Evolutionary conservation across 2,113 vertebrate genomes (phyloP), one percentile per base, ranked within the genome.

Genomic region (Calcarius ornatus): DNA sequence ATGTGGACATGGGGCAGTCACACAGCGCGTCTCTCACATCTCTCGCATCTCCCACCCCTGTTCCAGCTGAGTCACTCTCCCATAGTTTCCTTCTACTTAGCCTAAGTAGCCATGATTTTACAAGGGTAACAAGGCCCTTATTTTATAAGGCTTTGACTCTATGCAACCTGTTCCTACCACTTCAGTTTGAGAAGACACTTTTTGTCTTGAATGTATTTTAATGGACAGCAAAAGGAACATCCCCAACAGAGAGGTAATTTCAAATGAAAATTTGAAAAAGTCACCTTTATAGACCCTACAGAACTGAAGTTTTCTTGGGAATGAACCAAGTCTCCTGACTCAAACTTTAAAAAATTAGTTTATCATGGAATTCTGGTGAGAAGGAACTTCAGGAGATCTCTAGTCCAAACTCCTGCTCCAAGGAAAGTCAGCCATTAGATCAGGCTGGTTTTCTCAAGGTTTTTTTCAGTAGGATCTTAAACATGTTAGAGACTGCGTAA

Each of bases 1-100:
- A 17, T n/a, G 18, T 10, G 35, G 73, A 40, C 35, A 9, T 9
- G 56, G 0, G 3, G 43, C 43, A 40, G 57, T 50, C 22, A 50
- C 1, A 0, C 45, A 61, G 73, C 10, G 31, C 7, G 6, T 22
- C n/a, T 15, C 68, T 71, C 48, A 20, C 1, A 1, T n/a, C 51
- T 30, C 28, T 61, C 43, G 60, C 4, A 5, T 60, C 27, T 19
- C 56, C 37, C 21, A 22, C 13, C 13, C 11, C 37, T 63, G 20
- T 6, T 51, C 47, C 59, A 40, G 14, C 18, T 57, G 53, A 73
- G 24, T 22, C 53, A 35, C 53, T 30, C 25, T 57, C 33, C 33
- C 19, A 28, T 3, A 23, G 25, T 10, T 57, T 33, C 53, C 53
- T 35, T 37, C 25, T 35, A 35, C 25, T 35, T 45, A 45, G 25